Percentiles rank a stretch among this genome's conserved stretches.
phyloP scores from a whole-genome alignment of 2,888 invertebrate genomes.

The Lamproptera curius region DNA sequence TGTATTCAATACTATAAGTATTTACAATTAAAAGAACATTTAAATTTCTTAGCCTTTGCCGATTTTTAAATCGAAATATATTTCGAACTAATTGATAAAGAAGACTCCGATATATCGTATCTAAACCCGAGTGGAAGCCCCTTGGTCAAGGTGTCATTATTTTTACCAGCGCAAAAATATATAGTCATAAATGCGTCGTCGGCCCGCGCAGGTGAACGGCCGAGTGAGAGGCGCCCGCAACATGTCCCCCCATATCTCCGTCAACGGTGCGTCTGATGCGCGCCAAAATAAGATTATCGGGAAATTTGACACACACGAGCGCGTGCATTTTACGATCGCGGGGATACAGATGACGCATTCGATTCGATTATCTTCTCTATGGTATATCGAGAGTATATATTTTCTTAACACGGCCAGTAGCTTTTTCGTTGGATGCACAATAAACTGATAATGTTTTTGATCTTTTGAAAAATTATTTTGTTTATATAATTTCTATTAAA shows the following conservation, averaged over 20 bases:
- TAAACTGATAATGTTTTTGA: too few relatives aligned
- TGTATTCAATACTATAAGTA: too few relatives aligned
- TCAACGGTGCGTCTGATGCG: constrained; percentile 71
- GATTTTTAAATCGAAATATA: constrained; percentile 21
- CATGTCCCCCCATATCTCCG: constrained; percentile 70
- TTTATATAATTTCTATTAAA: too few relatives aligned
- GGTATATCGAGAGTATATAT: constrained; percentile 43
- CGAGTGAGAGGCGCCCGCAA: constrained; percentile 64
- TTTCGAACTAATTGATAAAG: too few relatives aligned
- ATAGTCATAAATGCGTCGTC: constrained; percentile 66
- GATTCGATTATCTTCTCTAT: constrained; percentile 42
- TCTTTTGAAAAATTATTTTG: too few relatives aligned
- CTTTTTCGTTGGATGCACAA: too few relatives aligned
- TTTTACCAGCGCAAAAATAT: constrained; percentile 61
- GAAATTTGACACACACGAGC: constrained; percentile 71
- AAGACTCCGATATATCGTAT: neutral
- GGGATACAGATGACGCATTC: constrained; percentile 66
- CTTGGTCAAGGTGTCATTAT: constrained; percentile 67
- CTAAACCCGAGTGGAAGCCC: neutral
- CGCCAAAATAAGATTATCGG: constrained; percentile 77
- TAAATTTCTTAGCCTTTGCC: too few relatives aligned
- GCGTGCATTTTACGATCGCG: constrained; percentile 59
- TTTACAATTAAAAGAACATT: too few relatives aligned
- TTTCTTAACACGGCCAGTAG: too few relatives aligned
- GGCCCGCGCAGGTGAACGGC: constrained; percentile 68